phyloP scores from a whole-genome alignment of 2,888 invertebrate genomes.

The Plagodis dolabraria region DNA sequence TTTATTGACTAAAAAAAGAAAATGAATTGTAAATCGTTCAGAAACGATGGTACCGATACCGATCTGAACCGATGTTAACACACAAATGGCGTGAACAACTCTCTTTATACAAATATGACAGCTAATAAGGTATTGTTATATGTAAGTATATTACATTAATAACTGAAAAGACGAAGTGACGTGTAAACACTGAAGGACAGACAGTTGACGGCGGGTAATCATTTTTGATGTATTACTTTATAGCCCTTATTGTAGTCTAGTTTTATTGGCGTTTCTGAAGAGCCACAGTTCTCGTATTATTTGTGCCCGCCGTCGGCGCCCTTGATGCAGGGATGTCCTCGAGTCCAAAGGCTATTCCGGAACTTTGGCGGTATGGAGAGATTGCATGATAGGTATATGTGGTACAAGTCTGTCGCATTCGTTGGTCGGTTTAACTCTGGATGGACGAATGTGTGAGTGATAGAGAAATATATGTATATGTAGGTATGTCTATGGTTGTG shows the following conservation, averaged over 20 bases:
- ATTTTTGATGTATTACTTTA: conserved; percentile 64
- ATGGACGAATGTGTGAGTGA: conserved; percentile 10
- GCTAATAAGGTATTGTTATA: conserved; percentile 7
- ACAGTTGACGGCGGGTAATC: conserved; percentile 48
- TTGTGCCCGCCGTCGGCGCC: conserved; percentile 56
- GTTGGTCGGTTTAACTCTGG: conserved; percentile 8
- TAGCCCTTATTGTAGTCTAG: conserved; percentile 42
- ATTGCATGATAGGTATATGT: too few species aligned
- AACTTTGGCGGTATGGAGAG: too few species aligned
- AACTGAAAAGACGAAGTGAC: conserved; percentile 16
- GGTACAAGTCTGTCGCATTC: conserved; percentile 15
- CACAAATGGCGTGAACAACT: too few species aligned
- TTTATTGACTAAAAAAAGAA: conserved; percentile 2
- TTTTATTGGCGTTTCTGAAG: conserved; percentile 30
- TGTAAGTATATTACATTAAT: neutral
- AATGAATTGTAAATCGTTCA: too few species aligned
- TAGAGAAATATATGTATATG: conserved; percentile 35
- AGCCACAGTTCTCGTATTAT: conserved; percentile 41
- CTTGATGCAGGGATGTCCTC: conserved; percentile 24
- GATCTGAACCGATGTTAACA: too few species aligned
- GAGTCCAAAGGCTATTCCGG: too few species aligned
- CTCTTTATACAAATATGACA: neutral
- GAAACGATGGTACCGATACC: too few species aligned
- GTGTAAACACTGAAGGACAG: conserved; percentile 36
- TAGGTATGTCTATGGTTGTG: conserved; percentile 65